Percentiles rank a stretch among this genome's conserved stretches.
Evolutionary conservation across 2,888 invertebrate genomes (phyloP).

Genomic region (Rhingia rostrata): DNA sequence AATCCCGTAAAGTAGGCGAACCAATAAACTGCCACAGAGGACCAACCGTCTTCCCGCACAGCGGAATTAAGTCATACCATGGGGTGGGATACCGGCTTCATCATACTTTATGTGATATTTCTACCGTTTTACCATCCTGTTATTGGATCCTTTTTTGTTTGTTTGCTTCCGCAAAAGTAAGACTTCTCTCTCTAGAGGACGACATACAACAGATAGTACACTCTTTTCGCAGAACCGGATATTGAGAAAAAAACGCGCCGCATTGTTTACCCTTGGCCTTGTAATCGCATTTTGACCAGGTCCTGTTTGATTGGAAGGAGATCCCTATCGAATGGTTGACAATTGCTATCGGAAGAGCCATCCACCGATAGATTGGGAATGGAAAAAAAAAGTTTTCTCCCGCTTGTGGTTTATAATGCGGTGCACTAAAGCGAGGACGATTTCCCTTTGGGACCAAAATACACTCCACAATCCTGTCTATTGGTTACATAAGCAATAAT

Average conservation of each 20-base stretch:
- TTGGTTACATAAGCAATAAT: constrained; percentile 27
- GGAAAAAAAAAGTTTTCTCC: not conserved
- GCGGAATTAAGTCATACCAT: constrained; percentile 18
- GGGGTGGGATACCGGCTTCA: not conserved
- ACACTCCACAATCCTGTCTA: not conserved
- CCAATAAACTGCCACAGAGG: constrained; percentile 32
- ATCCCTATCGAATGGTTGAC: constrained; percentile 48
- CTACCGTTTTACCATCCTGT: constrained; percentile 21
- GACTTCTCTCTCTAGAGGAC: not conserved
- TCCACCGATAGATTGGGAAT: not conserved
- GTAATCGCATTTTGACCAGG: constrained; percentile 10
- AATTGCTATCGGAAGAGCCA: constrained; percentile 25
- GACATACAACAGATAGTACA: not conserved
- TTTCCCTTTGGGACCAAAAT: constrained; percentile 31
- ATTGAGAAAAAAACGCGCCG: constrained; percentile 19
- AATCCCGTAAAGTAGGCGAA: constrained; percentile 29
- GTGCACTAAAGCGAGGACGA: constrained; percentile 30
- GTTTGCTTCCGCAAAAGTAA: not conserved
- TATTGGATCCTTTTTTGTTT: constrained; percentile 33
- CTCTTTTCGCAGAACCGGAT: constrained; percentile 17
- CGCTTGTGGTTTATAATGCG: constrained; percentile 19
- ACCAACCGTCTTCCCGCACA: not conserved
- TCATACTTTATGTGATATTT: constrained; percentile 32
- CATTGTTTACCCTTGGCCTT: constrained; percentile 32
- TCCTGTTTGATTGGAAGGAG: constrained; percentile 32